Evolutionary conservation across 2,888 invertebrate genomes (phyloP).

Genomic region (Thymelicus acteon): DNA sequence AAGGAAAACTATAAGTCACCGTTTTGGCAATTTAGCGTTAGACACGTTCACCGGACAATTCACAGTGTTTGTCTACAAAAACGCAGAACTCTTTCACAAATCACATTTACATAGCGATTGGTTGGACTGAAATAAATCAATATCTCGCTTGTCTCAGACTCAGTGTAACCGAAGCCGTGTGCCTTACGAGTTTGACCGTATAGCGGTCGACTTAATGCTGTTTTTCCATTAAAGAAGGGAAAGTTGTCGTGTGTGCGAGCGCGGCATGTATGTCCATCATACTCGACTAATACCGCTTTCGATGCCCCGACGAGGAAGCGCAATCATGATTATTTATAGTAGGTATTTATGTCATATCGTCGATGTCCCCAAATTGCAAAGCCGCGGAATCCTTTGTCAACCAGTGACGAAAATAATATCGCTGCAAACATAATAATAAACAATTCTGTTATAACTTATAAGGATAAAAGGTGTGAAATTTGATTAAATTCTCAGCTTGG

Average conservation of each 20-base stretch:
- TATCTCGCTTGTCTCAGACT: conserved; percentile 25
- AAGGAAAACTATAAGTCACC: conserved; percentile 39
- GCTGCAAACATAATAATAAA: neutral
- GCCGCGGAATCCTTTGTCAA: conserved; percentile 25
- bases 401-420: conserved; percentile 8
- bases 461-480: no score
- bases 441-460: no score
- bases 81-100: conserved; percentile 8
- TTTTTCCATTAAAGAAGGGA: conserved; percentile 79
- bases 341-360: conserved; percentile 14
- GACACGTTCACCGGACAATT: conserved; percentile 16
- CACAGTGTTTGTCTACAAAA: conserved; percentile 15
- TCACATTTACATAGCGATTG: conserved; percentile 19
- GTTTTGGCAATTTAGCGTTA: conserved; percentile 18
- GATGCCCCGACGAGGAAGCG: conserved; percentile 73
- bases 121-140: conserved; percentile 32
- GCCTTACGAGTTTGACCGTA: conserved; percentile 68
- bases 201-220: conserved; percentile 66
- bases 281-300: conserved; percentile 78
- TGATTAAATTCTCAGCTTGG: no score
- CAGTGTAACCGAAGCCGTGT: conserved; percentile 43
- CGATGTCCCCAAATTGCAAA: conserved; percentile 17
- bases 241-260: conserved; percentile 71
- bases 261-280: conserved; percentile 67
- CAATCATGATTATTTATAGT: conserved; percentile 43